Evolutionary conservation across 2,797 vertebrate species (phyloP).

Genomic region (Sebastes melanostomus): DNA sequence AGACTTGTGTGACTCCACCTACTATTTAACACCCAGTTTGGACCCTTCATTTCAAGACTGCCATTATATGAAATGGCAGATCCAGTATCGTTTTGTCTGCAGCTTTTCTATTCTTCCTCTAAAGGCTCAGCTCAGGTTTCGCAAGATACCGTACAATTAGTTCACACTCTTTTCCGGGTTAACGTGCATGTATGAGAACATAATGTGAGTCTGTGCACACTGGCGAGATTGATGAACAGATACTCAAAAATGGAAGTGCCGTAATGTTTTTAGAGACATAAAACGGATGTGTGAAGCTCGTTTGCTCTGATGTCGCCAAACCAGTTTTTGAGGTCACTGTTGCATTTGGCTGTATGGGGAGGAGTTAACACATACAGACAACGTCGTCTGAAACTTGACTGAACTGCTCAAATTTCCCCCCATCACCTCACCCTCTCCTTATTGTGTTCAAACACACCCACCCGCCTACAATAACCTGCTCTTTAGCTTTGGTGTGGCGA

Average conservation of each 20-base stretch:
- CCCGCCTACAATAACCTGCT: not conserved
- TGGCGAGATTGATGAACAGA: not conserved
- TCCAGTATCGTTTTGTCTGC: conserved; percentile 16
- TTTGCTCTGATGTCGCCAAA: conserved; percentile 60
- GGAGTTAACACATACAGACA: conserved; percentile 26
- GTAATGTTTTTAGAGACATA: conserved; percentile 13
- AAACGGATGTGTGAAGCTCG: conserved; percentile 56
- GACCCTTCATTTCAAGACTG: not conserved
- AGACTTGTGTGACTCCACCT: not conserved
- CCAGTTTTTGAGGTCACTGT: conserved; percentile 61
- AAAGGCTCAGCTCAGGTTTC: conserved; percentile 58
- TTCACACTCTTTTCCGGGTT: conserved; percentile 5
- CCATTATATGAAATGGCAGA: conserved; percentile 11
- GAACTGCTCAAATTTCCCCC: conserved; percentile 18
- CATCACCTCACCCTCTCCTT: not conserved
- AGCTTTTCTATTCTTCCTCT: conserved; percentile 24
- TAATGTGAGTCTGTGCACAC: not conserved
- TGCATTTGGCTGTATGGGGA: conserved; percentile 41
- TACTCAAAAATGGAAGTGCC: not conserved
- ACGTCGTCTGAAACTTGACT: conserved; percentile 5
- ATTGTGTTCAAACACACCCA: conserved; percentile 28
- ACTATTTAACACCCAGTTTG: not conserved
- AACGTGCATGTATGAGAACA: not conserved
- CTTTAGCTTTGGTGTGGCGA: conserved; percentile 12
- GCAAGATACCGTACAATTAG: not conserved